Base-by-base conservation (phyloP, 2,113 vertebrate species). In the Fulica atra region DNA sequence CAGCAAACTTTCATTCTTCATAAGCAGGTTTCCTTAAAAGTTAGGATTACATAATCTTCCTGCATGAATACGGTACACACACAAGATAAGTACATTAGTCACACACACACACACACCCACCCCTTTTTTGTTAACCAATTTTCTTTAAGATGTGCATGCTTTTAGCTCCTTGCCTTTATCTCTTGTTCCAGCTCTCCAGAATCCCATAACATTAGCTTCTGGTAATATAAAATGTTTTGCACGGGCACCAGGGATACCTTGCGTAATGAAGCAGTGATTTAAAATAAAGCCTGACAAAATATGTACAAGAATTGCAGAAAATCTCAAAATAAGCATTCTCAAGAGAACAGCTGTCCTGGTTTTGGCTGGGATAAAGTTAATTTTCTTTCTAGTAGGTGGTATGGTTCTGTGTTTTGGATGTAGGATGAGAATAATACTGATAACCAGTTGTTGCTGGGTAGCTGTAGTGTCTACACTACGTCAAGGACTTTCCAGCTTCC, bases 261-360 rank as follows among this genome's bases (percentile, higher is more conserved):
- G 33, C 29, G 51, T 86, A 97, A 94, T 28, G 38, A 94, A 36
- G 48, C 25, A 71, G 15, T 42, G 57, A 76, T 89, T 87, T 95
- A 63, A 86, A 85, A 71, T 46, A 63, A 81, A 93, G 48, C 51
- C 81, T 96, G 77, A 50, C 86, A 93, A 94, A 92, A 88, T 25
- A 63, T 53, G 16, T 46, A 64, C 25, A 91, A 89, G 94, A 92
- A 40, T 20, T 83, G 31, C 21, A 93, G 53, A 68, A 96, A 93
- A 72, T 51, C 38, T 71, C 60, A 60, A 95, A 94, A 94, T 77
- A 86, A 78, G 18, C 11, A 92, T 88, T 94, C 88, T 78, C 68
- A 68, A 15, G 64, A 70, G 54, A 78, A 26, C 14, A 53, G 51
- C 51, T 53, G 51, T 53, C 51, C 51, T 53, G 51, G 25, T 53